phyloP scores from a whole-genome alignment of 2,113 vertebrate species.

The Arenaria interpres region DNA sequence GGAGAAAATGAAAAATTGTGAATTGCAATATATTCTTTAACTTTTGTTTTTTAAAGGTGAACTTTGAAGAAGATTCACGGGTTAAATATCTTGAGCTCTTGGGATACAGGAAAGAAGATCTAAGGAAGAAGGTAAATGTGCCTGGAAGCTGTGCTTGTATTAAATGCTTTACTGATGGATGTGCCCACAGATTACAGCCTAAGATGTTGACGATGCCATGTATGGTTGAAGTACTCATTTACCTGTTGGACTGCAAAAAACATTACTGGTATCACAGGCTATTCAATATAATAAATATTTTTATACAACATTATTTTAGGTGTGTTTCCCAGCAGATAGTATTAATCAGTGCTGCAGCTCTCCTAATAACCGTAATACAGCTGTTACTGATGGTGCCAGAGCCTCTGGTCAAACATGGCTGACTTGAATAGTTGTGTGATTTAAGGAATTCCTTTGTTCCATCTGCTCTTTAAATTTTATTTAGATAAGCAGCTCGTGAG shows the following conservation, averaged over 20 bases:
- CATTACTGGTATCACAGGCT: not conserved
- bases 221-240: not conserved
- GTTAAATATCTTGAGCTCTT: constrained; percentile 91
- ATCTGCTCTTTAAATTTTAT: not conserved
- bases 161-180: not conserved
- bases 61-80: constrained; percentile 91
- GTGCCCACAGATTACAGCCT: not conserved
- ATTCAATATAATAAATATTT: not conserved
- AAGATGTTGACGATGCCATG: not conserved
- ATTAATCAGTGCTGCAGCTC: not conserved
- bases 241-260: not conserved
- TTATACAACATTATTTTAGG: not conserved
- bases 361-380: not conserved
- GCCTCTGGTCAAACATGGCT: not conserved
- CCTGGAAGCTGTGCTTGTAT: not conserved
- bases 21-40: not conserved
- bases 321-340: not conserved
- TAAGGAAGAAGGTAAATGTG: constrained; percentile 85
- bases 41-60: constrained; percentile 79
- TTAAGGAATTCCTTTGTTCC: not conserved
- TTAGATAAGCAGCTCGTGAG: not conserved
- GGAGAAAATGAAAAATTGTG: not conserved
- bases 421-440: not conserved
- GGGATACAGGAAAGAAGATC: constrained; percentile 90
- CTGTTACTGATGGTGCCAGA: not conserved